A percentile compares a stretch with the other conserved stretches of the same genome.
phyloP scores from a whole-genome alignment of 2,888 invertebrate genomes.

The Thymelicus lineola region DNA sequence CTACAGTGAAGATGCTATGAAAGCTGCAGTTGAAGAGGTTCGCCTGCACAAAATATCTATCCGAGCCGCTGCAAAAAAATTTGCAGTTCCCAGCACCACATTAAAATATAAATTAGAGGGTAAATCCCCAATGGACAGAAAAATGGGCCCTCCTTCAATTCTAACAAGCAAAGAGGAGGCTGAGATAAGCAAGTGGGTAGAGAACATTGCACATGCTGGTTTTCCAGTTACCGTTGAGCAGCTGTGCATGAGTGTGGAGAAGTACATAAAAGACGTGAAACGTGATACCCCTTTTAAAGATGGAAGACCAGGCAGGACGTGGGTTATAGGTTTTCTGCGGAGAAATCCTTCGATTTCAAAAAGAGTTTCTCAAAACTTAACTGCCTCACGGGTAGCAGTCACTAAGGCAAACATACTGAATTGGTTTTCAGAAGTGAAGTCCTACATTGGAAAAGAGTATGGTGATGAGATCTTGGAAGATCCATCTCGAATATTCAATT shows the following conservation, averaged over 20 bases:
- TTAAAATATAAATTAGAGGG: constrained; percentile 47
- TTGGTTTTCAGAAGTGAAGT: background rate
- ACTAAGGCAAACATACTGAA: background rate
- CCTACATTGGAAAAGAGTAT: background rate
- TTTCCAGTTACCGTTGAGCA: constrained; percentile 33
- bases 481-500: constrained; percentile 43
- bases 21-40: constrained; percentile 45
- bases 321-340: constrained; percentile 42
- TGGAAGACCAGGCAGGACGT: constrained; percentile 39
- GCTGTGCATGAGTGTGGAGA: constrained; percentile 36
- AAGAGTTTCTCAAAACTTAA: constrained; percentile 48
- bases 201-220: constrained; percentile 34
- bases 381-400: constrained; percentile 41
- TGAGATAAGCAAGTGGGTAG: constrained; percentile 42
- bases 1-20: constrained; percentile 45
- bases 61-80: constrained; percentile 47
- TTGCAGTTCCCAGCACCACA: constrained; percentile 47
- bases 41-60: constrained; percentile 43
- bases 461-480: background rate
- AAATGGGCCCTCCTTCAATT: constrained; percentile 46
- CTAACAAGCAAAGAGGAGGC: constrained; percentile 45
- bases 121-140: constrained; percentile 46
- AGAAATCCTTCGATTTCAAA: constrained; percentile 44
- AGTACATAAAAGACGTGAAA: constrained; percentile 33
- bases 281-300: constrained; percentile 26